Evolutionary conservation across 2,113 vertebrate genomes (phyloP).

Genomic region (Hassar affinis): DNA sequence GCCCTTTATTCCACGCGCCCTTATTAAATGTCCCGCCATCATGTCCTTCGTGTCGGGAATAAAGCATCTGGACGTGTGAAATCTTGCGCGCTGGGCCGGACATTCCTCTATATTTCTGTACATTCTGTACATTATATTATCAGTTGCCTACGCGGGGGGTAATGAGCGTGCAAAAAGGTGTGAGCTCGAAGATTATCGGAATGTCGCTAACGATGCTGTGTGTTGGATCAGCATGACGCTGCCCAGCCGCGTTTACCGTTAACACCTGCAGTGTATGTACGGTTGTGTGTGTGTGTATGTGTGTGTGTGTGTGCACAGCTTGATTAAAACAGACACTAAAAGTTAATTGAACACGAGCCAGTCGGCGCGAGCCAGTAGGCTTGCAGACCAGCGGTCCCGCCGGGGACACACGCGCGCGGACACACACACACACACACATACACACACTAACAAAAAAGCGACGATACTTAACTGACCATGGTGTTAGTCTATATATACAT

Average conservation of each 20-base stretch:
- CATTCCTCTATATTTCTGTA: background rate
- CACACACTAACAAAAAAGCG: no score
- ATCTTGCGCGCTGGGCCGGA: background rate
- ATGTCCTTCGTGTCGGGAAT: background rate
- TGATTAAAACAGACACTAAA: background rate
- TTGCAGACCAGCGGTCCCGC: background rate
- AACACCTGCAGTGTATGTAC: background rate
- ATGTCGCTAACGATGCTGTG: background rate
- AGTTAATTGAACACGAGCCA: background rate
- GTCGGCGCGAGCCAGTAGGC: slow-evolving; percentile 27
- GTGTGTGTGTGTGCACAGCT: background rate
- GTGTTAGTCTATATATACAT: background rate
- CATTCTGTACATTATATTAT: background rate
- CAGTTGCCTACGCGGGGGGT: no score
- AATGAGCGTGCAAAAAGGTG: background rate
- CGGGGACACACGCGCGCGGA: background rate
- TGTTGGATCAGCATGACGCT: background rate
- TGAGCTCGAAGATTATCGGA: background rate
- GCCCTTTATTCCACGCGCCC: slow-evolving; percentile 5
- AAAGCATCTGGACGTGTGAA: background rate
- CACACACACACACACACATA: slow-evolving; percentile 18
- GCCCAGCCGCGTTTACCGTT: background rate
- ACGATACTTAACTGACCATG: background rate
- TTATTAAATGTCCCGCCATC: slow-evolving; percentile 16
- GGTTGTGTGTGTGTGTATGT: background rate